phyloP scores from a whole-genome alignment of 53 echinoderm and acorn worm genomes.

The Mesocentrotus franciscanus region DNA sequence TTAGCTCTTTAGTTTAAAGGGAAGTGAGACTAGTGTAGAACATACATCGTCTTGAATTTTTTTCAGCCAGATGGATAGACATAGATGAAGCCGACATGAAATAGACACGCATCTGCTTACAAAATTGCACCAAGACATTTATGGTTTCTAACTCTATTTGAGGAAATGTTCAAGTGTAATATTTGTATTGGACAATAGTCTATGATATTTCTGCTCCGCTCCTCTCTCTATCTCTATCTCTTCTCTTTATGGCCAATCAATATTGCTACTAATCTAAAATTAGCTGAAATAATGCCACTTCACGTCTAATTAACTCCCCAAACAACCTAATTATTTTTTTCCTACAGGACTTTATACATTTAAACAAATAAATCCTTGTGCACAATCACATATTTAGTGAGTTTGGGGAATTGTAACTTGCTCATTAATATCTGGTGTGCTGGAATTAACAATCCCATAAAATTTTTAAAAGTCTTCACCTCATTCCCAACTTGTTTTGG shows the following conservation, averaged over 20 bases:
- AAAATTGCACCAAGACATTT: background rate
- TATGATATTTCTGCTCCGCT: background rate
- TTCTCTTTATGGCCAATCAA: background rate
- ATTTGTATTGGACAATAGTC: background rate
- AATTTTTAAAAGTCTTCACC: background rate
- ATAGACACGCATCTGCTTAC: background rate
- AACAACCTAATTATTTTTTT: no score
- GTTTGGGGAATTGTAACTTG: no score
- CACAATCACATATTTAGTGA: no score
- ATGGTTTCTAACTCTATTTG: background rate
- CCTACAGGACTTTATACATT: no score
- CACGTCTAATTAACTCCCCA: background rate
- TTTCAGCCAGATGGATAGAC: background rate
- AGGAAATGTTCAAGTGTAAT: background rate
- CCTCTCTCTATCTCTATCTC: background rate
- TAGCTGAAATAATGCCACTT: background rate
- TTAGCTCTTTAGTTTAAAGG: slow-evolving; percentile 9
- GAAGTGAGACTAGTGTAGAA: background rate
- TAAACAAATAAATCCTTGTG: no score
- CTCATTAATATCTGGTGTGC: background rate
- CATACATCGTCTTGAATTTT: background rate
- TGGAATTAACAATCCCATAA: background rate
- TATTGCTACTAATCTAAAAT: background rate
- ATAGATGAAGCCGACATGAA: background rate
- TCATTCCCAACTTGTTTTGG: background rate